Evolutionary conservation across 2,797 vertebrate genomes (phyloP), one percentile per base, ranked within the genome.

Genomic region (Chelon labrosus): DNA sequence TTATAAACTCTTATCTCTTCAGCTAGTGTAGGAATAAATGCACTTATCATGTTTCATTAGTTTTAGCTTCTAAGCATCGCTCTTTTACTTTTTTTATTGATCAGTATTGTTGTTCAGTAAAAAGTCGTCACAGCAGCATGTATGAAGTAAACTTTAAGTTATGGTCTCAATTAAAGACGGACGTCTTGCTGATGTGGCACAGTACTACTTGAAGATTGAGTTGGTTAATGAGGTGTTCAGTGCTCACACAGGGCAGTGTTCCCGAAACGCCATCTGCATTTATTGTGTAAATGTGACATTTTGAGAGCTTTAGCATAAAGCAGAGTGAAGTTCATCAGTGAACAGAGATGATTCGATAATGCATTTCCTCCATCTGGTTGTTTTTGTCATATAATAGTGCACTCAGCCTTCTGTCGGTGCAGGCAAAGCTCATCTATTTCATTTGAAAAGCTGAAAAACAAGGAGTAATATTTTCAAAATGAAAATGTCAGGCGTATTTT

Each of bases 261-360:
- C 17, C 57, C 4, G 31, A 73, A 85, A 77, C 51, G 62, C 17
- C 53, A 53, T 35, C 56, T 42, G 20, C 55, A 56, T 19, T 79
- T 68, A 20, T 25, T 82, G 79, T 90, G 83, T 73, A 81, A 89
- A 91, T 89, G 73, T 88, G 84, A 87, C 79, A 86, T 91, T 93
- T 89, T 61, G 22, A 58, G 14, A 42, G 55, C 39, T 71, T 54
- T 51, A 81, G 70, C 20, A 22, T 76, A 27, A 81, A 62, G 42
- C 69, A 22, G 69, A 64, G 19, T 50, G 47, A 65, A 64, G 60
- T 77, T 84, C 60, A 74, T 13, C 2, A 0, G 3, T 62, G 12
- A 74, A 10, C 7, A 4, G 47, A 44, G 51, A 59, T 41, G 35
- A 60, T 51, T 59, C 63, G 7, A 65, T 69, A 27, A 37, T 66